Base-by-base conservation (phyloP, 2,888 invertebrate species). In the Calliscelio sp. region DNA sequence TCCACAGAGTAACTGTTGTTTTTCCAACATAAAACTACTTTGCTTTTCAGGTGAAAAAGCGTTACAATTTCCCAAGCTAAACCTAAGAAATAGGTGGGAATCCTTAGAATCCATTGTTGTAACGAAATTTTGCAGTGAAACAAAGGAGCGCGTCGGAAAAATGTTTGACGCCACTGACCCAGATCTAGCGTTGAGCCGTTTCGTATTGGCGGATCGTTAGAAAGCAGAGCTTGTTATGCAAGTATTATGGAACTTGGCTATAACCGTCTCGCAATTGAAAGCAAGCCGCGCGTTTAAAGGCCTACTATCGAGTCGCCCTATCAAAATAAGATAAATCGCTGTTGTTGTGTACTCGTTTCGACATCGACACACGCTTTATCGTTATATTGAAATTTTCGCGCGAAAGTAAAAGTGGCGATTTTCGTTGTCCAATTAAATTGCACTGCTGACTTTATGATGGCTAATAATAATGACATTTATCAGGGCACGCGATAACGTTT, bases 191-290 rank as follows among this genome's bases (percentile, higher is more conserved):
- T 59, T 44, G 53, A 71, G 24, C 14, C 28, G 74, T 85, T 82
- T 82, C 66, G 82, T 35, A 85, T 80, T 80, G 79, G 85, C 82
- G 85, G 80, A 85, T 81, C 85, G 81, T 85, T 85, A 85, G 85
- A 85, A 85, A 85, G 82, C 77, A 49, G 80, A 80, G 80, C 80
- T 85, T 55, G 85, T 85, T 85, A 82, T 85, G 85, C 85, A 85
- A 85, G 80, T 73, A 68, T 82, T 77, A 80, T 80, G 71, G 79
- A 81, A 66, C 71, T 75, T 38, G 79, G 74, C 63, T 63, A 41
- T 53, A 68, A 82, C 35, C 77, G 68, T 22, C 51, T 59, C 51
- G 68, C 78, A 25, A 78, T 24, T 38, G 73, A 65, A 74, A 59
- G 73, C 66, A 18, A 80, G 16, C 73, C 68, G 24, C 65, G 70